Evolutionary conservation across 2,888 invertebrate genomes (phyloP), one percentile per base, ranked within the genome.

Genomic region (Dicranocentrus wangi): DNA sequence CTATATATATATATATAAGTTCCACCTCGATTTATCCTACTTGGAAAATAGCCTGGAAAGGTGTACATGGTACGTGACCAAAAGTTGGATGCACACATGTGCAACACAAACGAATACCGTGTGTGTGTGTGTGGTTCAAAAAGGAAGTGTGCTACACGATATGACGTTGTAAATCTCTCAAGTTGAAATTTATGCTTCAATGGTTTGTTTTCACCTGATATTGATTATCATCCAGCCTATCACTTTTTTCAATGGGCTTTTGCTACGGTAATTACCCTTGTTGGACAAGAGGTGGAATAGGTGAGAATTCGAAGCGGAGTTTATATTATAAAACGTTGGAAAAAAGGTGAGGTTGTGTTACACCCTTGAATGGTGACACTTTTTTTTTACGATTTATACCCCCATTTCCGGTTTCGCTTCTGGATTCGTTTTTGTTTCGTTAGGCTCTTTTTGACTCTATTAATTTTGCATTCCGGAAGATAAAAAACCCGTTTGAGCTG

Each of bases 141-240:
- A 55, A 73, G 73, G 73, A 73, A 73, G 73, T 72, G n/a, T n/a
- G n/a, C n/a, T n/a, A n/a, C n/a, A n/a, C n/a, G n/a, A 23, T 55
- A 19, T 61, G 61, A 25, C 53, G 72, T 42, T 21, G 61, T 72
- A 72, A 72, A 72, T 72, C 72, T 72, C 53, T 39, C 63, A 53
- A 51, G 51, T 47, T 65, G 21, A 53, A 66, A 75, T 65, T 66
- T 75, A 75, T 55, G 75, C 75, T 66, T 66, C 23, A 75, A 75
- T 75, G 55, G 66, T 58, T 66, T 66, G 53, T 55, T 65, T 53
- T 21, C 23, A 60, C 28, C 28, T 28, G 13, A 43, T 65, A 58
- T 65, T 66, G 75, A 75, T 75, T 42, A 75, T 65, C 39, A 53
- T 17, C 21, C 28, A 10, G 61, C 51, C 28, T 72, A 47, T 10